Conservation (phyloP, 1,140 invertebrate genomes). For the Drosophila orosa region DNA sequence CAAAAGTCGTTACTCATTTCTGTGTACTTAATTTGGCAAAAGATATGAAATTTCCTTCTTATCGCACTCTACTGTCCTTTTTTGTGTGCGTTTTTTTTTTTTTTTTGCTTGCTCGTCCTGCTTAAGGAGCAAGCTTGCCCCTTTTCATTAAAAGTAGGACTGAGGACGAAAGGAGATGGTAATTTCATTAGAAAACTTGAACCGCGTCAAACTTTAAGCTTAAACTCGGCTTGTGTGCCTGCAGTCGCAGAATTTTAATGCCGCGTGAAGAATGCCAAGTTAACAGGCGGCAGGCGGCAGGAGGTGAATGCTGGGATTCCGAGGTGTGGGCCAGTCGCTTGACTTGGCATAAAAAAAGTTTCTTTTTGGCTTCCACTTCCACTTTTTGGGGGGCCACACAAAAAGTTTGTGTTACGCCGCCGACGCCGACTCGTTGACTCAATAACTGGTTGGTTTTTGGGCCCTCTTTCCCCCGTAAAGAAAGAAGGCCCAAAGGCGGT, state of each 20-base stretch:
- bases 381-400: conserved; percentile 54
- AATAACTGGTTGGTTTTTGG: conserved; percentile 66
- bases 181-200: conserved; percentile 84
- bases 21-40: conserved; percentile 77
- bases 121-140: conserved; percentile 54
- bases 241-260: conserved; percentile 79
- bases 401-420: conserved; percentile 76
- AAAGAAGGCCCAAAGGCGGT: conserved; percentile 1
- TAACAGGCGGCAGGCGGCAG: conserved; percentile 9
- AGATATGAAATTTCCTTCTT: conserved; percentile 75
- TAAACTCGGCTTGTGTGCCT: conserved; percentile 50
- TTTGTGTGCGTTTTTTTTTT: conserved; percentile 10
- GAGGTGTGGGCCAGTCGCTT: conserved; percentile 43
- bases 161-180: conserved; percentile 67
- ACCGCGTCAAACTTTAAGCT: conserved; percentile 83
- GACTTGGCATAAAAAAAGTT: conserved; percentile 76
- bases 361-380: conserved; percentile 62
- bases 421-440: conserved; percentile 71
- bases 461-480: background rate
- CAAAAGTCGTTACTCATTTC: conserved; percentile 83
- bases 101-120: background rate
- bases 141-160: conserved; percentile 68
- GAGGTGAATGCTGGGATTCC: conserved; percentile 9
- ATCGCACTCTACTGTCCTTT: conserved; percentile 42
- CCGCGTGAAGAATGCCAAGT: conserved; percentile 66